phyloP scores from a whole-genome alignment of 92 coral and sea anemone genomes.

The Zoanthus sociatus region DNA sequence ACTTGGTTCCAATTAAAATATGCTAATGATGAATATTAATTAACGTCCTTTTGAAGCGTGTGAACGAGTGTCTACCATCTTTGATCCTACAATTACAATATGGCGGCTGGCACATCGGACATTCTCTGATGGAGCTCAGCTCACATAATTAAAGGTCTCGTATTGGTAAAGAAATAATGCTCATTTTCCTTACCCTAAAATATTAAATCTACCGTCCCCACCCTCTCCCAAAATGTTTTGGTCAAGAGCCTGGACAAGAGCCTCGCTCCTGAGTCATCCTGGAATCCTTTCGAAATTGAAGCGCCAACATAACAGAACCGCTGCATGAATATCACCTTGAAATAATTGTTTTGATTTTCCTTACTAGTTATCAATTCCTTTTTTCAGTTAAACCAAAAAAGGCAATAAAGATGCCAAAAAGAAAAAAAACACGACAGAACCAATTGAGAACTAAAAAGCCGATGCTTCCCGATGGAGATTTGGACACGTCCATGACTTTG shows the following conservation, averaged over 20 bases:
- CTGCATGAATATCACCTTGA: background rate
- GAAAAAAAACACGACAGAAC: slow-evolving; percentile 72
- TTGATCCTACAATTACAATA: background rate
- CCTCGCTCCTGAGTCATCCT: background rate
- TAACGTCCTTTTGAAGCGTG: too few relatives aligned
- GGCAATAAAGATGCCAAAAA: slow-evolving; percentile 74
- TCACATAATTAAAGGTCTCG: slow-evolving; percentile 2
- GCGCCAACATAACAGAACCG: slow-evolving; percentile 44
- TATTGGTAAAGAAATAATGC: background rate
- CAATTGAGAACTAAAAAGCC: slow-evolving; percentile 74
- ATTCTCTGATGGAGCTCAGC: background rate
- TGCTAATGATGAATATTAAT: too few relatives aligned
- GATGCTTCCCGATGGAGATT: slow-evolving; percentile 89
- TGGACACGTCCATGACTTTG: slow-evolving; percentile 86
- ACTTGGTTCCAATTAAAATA: too few relatives aligned
- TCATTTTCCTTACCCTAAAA: background rate
- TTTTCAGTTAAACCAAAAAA: background rate
- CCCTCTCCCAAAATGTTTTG: background rate
- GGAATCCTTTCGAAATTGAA: slow-evolving; percentile 13
- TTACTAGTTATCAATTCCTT: background rate
- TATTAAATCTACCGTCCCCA: background rate
- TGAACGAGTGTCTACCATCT: too few relatives aligned
- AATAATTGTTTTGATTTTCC: background rate
- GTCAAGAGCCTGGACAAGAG: background rate
- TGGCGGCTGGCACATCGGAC: too few relatives aligned